Conservation (phyloP, 2,797 vertebrate species). For the Lophotriccus pileatus region DNA sequence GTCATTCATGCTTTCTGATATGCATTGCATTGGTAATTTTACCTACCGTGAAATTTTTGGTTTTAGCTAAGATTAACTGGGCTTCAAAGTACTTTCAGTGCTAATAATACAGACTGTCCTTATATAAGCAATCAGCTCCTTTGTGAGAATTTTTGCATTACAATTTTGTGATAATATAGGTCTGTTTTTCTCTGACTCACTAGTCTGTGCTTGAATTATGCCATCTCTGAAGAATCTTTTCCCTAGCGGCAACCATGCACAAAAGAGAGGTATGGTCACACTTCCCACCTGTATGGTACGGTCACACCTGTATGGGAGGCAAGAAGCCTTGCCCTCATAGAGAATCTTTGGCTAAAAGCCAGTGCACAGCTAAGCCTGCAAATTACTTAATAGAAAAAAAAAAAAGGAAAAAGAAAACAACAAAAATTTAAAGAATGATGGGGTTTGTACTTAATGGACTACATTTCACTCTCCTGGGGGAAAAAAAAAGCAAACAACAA, state of each 20-base stretch:
- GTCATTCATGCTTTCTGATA: background rate
- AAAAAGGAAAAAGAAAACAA: background rate
- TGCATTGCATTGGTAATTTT: background rate
- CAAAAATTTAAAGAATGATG: background rate
- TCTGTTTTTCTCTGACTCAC: background rate
- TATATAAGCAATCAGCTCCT: background rate
- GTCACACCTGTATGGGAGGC: background rate
- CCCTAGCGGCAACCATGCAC: background rate
- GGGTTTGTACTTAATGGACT: background rate
- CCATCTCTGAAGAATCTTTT: background rate
- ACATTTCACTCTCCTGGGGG: background rate
- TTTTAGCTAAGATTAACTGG: background rate
- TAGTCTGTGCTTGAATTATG: background rate
- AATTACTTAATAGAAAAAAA: background rate
- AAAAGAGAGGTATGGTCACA: background rate
- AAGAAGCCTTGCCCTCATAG: background rate
- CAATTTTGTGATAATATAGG: background rate
- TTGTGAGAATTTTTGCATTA: background rate
- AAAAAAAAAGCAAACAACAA: background rate
- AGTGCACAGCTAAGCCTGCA: background rate
- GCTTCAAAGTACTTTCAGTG: background rate
- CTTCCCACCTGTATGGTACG: background rate
- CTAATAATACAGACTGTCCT: background rate
- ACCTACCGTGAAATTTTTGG: background rate
- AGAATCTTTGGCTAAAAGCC: background rate